Percentiles rank a stretch among this genome's conserved stretches.
Conservation (phyloP, 2,888 invertebrate genomes). For the Xestia sexstrigata region DNA sequence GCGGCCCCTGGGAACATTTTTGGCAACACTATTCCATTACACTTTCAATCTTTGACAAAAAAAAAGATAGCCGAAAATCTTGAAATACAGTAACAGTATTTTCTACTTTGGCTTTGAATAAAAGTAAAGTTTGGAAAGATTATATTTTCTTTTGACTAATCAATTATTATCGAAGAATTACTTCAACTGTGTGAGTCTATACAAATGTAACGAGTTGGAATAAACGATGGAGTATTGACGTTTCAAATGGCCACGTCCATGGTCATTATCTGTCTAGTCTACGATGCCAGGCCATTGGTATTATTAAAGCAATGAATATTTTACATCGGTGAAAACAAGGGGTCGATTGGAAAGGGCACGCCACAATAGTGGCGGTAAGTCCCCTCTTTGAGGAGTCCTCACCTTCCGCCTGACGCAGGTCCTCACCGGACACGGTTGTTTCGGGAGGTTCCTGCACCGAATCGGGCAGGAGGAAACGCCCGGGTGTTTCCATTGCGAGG, state of each 20-base stretch:
- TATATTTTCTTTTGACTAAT: slow-evolving; percentile 3
- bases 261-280: slow-evolving; percentile 12
- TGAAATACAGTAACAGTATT: background rate
- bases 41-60: background rate
- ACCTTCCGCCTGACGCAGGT: too few relatives aligned
- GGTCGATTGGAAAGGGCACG: background rate
- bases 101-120: too few relatives aligned
- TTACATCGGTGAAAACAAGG: background rate
- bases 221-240: slow-evolving; percentile 34
- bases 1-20: background rate
- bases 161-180: background rate
- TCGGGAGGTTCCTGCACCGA: too few relatives aligned
- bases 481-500: too few relatives aligned
- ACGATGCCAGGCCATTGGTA: background rate
- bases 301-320: slow-evolving; percentile 23
- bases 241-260: slow-evolving; percentile 3
- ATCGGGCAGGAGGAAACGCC: too few relatives aligned
- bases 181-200: background rate
- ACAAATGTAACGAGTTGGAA: slow-evolving; percentile 23
- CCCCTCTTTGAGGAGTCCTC: too few relatives aligned
- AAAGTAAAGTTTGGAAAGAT: background rate
- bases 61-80: background rate
- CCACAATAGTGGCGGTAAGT: too few relatives aligned
- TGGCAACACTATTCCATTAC: background rate
- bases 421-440: too few relatives aligned